Evolutionary conservation across 2,888 invertebrate genomes (phyloP), one percentile per base, ranked within the genome.

Genomic region (Ceratothoa steindachneri): DNA sequence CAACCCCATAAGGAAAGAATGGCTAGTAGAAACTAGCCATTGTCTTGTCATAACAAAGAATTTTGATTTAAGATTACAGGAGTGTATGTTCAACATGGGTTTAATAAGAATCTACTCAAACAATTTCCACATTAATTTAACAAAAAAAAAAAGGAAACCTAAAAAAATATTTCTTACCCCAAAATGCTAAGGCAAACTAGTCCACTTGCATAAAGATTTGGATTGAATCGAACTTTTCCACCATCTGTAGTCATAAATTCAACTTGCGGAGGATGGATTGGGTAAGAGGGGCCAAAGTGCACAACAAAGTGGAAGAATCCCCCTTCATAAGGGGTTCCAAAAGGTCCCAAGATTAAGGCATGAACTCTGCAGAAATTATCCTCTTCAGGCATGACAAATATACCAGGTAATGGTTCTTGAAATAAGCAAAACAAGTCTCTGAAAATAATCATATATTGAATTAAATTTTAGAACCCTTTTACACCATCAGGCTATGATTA

Each of bases 271-370:
- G 89, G 87, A 74, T 85, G 82, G 73, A 88, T 86, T 0, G 89
- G 89, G 81, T 87, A 87, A 80, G 86, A 85, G 19, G 86, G 85
- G 1, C 88, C 88, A 80, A 87, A 88, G 22, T 86, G 85, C 1
- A 88, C 84, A 53, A 85, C 81, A 77, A 87, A 87, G 80, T 87
- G 86, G 81, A 87, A 87, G 80, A 86, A 86, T 41, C 87, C 87
- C 19, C 85, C 85, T 82, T 88, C 88, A 81, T 89, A 89, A 1
- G 89, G 89, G 3, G 89, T 89, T 80, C 88, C 88, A 82, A 87
- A 86, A 30, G 86, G 87, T 12, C 88, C 88, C 5, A 86, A 86
- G 69, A 88, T 86, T 29, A 88, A 82, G 0, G 87, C 87, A 83
- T 88, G 87, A 52, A 88, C 86, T 81, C 85, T 83, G 19, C 87